These are phyloP conservation scores for Petrolisthes manimaculis DNA, from an alignment of 2,888 invertebrate species.

Conservation along the genomic window DNA sequence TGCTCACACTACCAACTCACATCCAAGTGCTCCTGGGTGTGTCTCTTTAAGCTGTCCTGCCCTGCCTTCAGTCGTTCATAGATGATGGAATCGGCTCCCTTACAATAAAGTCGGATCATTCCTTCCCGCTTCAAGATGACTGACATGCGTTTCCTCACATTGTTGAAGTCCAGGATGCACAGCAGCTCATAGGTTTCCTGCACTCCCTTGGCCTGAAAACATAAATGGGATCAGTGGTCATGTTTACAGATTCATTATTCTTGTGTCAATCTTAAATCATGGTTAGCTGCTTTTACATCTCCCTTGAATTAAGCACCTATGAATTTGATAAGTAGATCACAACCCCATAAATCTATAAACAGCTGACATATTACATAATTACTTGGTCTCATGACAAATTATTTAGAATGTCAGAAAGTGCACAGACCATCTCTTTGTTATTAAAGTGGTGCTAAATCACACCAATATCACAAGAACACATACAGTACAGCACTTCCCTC, in stretches of 20 bases:
- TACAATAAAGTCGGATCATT: slow-evolving; percentile 90
- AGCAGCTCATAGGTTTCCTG: slow-evolving; percentile 85
- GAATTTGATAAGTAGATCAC: too few relatives aligned
- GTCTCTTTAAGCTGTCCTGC: slow-evolving; percentile 82
- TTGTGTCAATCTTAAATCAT: too few relatives aligned
- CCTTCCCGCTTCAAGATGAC: slow-evolving; percentile 89
- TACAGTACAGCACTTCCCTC: neutral
- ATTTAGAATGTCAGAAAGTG: too few relatives aligned
- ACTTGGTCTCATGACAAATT: too few relatives aligned
- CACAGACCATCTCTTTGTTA: too few relatives aligned
- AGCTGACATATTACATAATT: too few relatives aligned
- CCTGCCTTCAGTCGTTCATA: slow-evolving; percentile 89
- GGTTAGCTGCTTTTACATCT: too few relatives aligned
- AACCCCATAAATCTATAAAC: too few relatives aligned
- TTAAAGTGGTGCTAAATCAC: too few relatives aligned
- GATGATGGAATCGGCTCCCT: slow-evolving; percentile 98
- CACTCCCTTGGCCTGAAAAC: slow-evolving; percentile 75
- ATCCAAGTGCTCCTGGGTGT: slow-evolving; percentile 93
- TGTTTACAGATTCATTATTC: too few relatives aligned
- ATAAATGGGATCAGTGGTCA: neutral
- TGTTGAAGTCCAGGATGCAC: slow-evolving; percentile 99
- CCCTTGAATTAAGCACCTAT: too few relatives aligned
- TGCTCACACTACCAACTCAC: slow-evolving; percentile 73
- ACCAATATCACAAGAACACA: too few relatives aligned
- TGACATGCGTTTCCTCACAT: slow-evolving; percentile 98